phyloP scores from a whole-genome alignment of 2,797 vertebrate genomes.

The Onychomys leucogaster region DNA sequence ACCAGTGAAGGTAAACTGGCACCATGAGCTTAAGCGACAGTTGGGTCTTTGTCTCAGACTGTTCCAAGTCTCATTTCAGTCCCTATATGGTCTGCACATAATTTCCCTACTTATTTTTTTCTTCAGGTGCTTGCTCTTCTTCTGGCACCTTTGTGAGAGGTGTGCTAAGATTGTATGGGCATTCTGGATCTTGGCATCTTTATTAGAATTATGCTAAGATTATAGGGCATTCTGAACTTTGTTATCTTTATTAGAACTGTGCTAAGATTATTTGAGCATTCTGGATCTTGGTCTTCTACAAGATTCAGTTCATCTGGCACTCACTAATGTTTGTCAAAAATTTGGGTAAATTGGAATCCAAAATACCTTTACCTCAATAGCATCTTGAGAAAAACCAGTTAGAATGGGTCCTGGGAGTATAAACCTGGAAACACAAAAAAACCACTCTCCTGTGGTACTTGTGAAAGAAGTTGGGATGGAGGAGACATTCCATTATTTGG shows the following conservation, averaged over 20 bases:
- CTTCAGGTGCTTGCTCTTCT: neutral
- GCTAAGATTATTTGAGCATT: neutral
- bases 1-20: neutral
- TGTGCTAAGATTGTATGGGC: neutral
- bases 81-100: neutral
- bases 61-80: neutral
- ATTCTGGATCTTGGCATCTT: neutral
- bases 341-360: neutral
- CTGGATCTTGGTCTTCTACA: neutral
- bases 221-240: neutral
- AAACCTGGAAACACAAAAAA: neutral
- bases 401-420: neutral
- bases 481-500: neutral
- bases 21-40: neutral
- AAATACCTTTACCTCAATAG: neutral
- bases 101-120: conserved; percentile 8
- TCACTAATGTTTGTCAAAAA: neutral
- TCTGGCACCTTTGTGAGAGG: neutral
- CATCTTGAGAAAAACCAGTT: neutral
- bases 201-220: neutral
- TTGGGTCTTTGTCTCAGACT: neutral
- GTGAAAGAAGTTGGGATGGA: neutral
- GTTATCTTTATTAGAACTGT: neutral
- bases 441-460: neutral
- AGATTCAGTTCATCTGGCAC: neutral